Conservation (phyloP, 2,113 vertebrate species). For the Apodemus speciosus region DNA sequence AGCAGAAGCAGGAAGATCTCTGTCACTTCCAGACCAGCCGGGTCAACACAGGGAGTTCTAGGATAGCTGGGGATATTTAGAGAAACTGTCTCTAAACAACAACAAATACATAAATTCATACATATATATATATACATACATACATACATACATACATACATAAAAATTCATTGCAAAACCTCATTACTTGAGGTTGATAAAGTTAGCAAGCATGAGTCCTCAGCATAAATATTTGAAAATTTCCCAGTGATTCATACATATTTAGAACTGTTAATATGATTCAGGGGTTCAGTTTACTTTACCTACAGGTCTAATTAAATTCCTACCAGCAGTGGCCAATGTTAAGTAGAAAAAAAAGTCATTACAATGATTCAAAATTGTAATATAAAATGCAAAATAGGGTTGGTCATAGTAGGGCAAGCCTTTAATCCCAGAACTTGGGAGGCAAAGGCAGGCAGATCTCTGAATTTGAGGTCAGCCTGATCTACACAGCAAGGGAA, state of each 20-base stretch:
- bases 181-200: slow-evolving; percentile 2
- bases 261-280: neutral
- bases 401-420: neutral
- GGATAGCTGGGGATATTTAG: neutral
- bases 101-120: neutral
- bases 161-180: neutral
- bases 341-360: neutral
- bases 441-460: too few relatives aligned
- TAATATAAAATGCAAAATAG: neutral
- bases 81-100: neutral
- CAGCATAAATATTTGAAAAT: neutral
- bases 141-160: too few relatives aligned
- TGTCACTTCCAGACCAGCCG: neutral
- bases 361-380: neutral
- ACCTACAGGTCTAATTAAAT: neutral
- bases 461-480: too few relatives aligned
- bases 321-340: neutral
- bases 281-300: neutral
- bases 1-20: neutral
- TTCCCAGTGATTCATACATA: neutral
- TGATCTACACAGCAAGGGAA: too few relatives aligned
- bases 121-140: too few relatives aligned
- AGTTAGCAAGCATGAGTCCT: neutral
- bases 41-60: neutral
- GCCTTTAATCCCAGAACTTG: too few relatives aligned